Percentiles rank a stretch among this genome's conserved stretches.
Conservation (phyloP, 2,797 vertebrate genomes). For the Onychomys arenicola region DNA sequence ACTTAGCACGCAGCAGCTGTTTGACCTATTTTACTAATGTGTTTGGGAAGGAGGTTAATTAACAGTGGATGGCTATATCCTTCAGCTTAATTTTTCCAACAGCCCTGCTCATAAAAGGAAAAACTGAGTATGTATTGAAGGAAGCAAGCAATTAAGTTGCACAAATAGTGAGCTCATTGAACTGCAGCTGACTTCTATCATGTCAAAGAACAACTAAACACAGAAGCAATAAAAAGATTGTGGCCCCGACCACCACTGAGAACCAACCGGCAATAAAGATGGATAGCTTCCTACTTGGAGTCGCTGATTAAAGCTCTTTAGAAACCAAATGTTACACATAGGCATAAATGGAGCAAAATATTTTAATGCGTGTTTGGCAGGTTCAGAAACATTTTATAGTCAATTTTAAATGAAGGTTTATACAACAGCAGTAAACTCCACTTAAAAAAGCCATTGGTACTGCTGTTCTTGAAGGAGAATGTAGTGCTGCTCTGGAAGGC, state of each 20-base stretch:
- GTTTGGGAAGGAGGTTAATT: conserved; percentile 92
- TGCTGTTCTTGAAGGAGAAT: conserved; percentile 69
- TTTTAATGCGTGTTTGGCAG: conserved; percentile 87
- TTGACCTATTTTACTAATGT: conserved; percentile 90
- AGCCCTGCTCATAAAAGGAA: conserved; percentile 93
- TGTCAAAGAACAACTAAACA: conserved; percentile 92
- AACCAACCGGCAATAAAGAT: conserved; percentile 94
- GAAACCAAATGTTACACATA: conserved; percentile 89
- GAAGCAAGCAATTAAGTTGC: conserved; percentile 95
- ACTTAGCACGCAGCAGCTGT: conserved; percentile 88
- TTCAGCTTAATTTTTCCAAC: conserved; percentile 90
- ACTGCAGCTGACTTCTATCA: conserved; percentile 94
- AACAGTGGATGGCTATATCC: conserved; percentile 89
- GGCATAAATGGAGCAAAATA: conserved; percentile 88
- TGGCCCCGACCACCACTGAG: conserved; percentile 94
- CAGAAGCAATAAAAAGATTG: conserved; percentile 91
- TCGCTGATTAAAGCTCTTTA: conserved; percentile 90
- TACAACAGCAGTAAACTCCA: conserved; percentile 84
- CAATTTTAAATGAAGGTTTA: conserved; percentile 88
- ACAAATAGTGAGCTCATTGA: conserved; percentile 91
- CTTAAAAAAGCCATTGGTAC: conserved; percentile 82
- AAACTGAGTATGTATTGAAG: conserved; percentile 92
- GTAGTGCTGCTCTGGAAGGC: neutral
- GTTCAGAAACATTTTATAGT: conserved; percentile 87
- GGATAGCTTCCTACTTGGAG: conserved; percentile 96